phyloP scores from a whole-genome alignment of 2,797 vertebrate genomes.

The Ciconia nigra region DNA sequence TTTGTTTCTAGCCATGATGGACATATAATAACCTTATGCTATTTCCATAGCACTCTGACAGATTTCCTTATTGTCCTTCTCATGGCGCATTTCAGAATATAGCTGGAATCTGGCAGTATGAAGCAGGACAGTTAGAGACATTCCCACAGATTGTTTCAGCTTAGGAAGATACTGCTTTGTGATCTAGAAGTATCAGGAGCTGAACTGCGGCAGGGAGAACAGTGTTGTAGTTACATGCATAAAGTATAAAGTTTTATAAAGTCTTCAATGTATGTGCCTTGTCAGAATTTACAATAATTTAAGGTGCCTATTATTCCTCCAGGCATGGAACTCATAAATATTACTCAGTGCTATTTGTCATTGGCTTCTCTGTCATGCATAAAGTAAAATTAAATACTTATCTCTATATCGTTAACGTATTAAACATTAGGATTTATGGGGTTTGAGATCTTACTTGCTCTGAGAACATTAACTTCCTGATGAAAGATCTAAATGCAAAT shows the following conservation, averaged over 20 bases:
- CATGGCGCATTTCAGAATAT: not conserved
- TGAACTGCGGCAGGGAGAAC: not conserved
- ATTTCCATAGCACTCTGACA: not conserved
- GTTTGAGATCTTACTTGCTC: slow-evolving; percentile 48
- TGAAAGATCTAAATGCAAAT: slow-evolving; percentile 61
- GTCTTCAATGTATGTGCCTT: slow-evolving; percentile 34
- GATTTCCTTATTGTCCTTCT: not conserved
- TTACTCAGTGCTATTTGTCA: slow-evolving; percentile 58
- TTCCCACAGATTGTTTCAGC: not conserved
- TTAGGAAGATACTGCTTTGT: not conserved
- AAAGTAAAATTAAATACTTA: slow-evolving; percentile 65
- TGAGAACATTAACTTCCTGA: slow-evolving; percentile 57
- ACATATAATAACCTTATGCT: not conserved
- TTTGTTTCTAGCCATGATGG: not conserved
- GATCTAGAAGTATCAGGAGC: not conserved
- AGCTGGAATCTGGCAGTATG: not conserved
- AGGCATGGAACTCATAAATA: slow-evolving; percentile 65
- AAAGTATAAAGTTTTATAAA: slow-evolving; percentile 46
- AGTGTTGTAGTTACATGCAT: not conserved
- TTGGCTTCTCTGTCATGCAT: slow-evolving; percentile 62
- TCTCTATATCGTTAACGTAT: slow-evolving; percentile 61
- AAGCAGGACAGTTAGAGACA: not conserved
- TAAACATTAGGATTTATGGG: slow-evolving; percentile 64
- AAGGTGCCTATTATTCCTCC: slow-evolving; percentile 46
- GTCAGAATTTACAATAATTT: slow-evolving; percentile 65